Conservation (phyloP, 2,797 vertebrate species). For the Sebastes vulpes region DNA sequence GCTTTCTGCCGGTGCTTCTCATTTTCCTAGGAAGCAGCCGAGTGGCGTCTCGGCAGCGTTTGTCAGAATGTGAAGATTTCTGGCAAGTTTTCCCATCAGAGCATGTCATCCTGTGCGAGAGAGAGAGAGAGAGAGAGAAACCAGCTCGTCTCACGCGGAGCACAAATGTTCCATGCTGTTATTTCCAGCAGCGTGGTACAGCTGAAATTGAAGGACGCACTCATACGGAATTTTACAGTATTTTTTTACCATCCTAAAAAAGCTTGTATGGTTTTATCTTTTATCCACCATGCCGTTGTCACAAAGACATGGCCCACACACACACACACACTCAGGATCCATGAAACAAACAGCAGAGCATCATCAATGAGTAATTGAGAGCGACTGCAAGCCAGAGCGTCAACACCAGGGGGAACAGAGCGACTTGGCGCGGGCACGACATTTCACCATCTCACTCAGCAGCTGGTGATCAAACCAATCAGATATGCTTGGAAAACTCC, state of each 20-base stretch:
- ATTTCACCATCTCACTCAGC: constrained; percentile 68
- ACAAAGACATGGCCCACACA: constrained; percentile 16
- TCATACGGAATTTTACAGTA: neutral
- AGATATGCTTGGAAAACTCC: constrained; percentile 63
- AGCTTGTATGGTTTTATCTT: neutral
- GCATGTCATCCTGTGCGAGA: constrained; percentile 22
- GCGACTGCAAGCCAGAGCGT: constrained; percentile 63
- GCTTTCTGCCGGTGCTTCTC: constrained; percentile 27
- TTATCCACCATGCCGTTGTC: neutral
- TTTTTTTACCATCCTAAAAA: neutral
- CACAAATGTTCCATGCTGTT: constrained; percentile 15
- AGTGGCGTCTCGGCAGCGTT: constrained; percentile 27
- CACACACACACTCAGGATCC: constrained; percentile 37
- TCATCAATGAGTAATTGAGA: constrained; percentile 73
- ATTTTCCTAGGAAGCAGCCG: constrained; percentile 28
- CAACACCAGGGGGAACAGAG: constrained; percentile 49
- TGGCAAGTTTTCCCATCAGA: constrained; percentile 53
- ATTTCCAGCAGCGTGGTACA: constrained; percentile 7
- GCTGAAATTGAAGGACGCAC: neutral
- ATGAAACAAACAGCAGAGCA: constrained; percentile 62
- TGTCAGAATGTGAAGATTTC: constrained; percentile 51
- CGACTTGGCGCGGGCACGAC: constrained; percentile 55
- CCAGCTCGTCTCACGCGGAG: constrained; percentile 11
- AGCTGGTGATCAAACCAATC: constrained; percentile 81
- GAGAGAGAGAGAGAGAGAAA: constrained; percentile 1